Conservation (phyloP, 2,888 invertebrate species). For the Sminthurides aquaticus region DNA sequence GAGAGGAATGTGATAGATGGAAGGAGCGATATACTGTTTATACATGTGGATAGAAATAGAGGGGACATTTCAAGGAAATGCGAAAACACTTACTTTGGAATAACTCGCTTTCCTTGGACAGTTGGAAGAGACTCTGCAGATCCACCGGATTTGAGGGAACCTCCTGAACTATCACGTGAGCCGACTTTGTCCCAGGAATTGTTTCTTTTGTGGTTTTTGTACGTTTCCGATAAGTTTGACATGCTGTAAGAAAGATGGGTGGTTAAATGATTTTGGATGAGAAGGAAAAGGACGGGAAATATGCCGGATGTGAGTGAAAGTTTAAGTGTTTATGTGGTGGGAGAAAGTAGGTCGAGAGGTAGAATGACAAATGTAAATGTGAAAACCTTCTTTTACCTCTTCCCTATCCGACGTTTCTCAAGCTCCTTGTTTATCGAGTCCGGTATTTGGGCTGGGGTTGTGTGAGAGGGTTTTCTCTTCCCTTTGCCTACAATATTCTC, state of each 20-base stretch:
- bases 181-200: slow-evolving; percentile 43
- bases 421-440: slow-evolving; percentile 61
- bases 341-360: not conserved
- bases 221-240: slow-evolving; percentile 33
- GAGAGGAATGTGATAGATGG: too few species aligned
- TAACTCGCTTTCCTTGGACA: slow-evolving; percentile 41
- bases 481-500: not conserved
- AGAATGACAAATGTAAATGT: too few species aligned
- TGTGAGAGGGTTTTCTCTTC: slow-evolving; percentile 31
- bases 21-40: too few species aligned
- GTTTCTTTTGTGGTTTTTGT: slow-evolving; percentile 39
- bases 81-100: slow-evolving; percentile 42
- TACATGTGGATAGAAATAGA: too few species aligned
- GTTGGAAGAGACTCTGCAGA: slow-evolving; percentile 40
- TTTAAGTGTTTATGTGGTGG: too few species aligned
- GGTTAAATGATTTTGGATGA: too few species aligned
- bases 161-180: slow-evolving; percentile 40
- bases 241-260: too few species aligned
- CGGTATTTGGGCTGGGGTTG: slow-evolving; percentile 52
- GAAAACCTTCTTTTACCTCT: slow-evolving; percentile 45
- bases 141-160: slow-evolving; percentile 40
- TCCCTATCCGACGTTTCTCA: slow-evolving; percentile 58
- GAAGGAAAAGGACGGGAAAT: too few species aligned
- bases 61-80: too few species aligned
- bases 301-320: too few species aligned